These are phyloP conservation scores for Oreochromis niloticus DNA, from an alignment of 2,113 vertebrate species.

Conservation along the genomic window DNA sequence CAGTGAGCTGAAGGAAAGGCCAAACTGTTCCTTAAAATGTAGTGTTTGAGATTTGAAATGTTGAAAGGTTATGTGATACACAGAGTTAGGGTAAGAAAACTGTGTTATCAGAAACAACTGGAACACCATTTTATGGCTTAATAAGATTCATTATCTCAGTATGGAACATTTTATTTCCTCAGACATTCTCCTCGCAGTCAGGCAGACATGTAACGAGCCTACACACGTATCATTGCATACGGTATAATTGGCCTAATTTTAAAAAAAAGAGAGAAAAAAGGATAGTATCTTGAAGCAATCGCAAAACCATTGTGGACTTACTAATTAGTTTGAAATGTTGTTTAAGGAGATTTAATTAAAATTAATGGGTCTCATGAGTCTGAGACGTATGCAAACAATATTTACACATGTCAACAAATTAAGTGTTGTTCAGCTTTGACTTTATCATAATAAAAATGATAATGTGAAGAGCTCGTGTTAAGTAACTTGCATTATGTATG, in stretches of 20 bases:
- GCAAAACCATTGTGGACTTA: not conserved
- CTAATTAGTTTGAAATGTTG: not conserved
- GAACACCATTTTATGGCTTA: not conserved
- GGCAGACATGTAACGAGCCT: not conserved
- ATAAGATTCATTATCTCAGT: not conserved
- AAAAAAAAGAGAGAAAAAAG: not conserved
- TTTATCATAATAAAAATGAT: not conserved
- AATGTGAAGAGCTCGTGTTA: not conserved
- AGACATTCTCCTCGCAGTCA: not conserved
- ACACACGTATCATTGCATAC: not conserved
- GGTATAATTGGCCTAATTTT: not conserved
- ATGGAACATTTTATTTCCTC: not conserved
- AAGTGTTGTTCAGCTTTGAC: not conserved
- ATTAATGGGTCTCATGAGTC: not conserved
- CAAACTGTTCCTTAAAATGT: constrained; percentile 10
- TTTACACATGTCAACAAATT: not conserved
- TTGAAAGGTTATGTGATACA: constrained; percentile 8
- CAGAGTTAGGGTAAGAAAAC: not conserved
- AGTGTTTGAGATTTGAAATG: not conserved
- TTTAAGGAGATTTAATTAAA: not conserved
- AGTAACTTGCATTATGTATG: not conserved
- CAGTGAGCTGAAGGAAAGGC: constrained; percentile 5
- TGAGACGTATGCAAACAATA: not conserved
- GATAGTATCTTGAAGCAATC: not conserved
- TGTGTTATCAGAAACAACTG: not conserved